phyloP scores from a whole-genome alignment of 2,888 invertebrate genomes.

The Campoplex capitator region DNA sequence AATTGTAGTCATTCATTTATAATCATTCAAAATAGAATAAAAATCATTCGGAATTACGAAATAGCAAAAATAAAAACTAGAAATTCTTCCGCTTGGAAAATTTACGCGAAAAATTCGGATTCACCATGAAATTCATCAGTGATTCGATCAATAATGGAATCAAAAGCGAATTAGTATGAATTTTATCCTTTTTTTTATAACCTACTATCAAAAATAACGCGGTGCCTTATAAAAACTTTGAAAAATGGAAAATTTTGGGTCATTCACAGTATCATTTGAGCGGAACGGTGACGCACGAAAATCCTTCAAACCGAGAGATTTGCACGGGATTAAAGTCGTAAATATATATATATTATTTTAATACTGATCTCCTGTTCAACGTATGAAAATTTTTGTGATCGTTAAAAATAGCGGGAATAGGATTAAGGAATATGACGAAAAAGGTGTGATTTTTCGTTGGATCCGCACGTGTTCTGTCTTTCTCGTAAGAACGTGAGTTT shows the following conservation, averaged over 20 bases:
- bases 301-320: neutral
- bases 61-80: too few relatives aligned
- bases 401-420: conserved; percentile 2
- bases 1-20: too few relatives aligned
- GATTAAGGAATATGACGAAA: conserved; percentile 40
- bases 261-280: neutral
- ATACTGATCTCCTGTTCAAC: conserved; percentile 20
- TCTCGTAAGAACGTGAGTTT: neutral
- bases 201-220: too few relatives aligned
- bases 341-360: neutral
- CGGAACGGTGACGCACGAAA: neutral
- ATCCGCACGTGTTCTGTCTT: conserved; percentile 12
- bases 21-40: too few relatives aligned
- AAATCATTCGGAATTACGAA: too few relatives aligned
- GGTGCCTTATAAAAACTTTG: neutral
- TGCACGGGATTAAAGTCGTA: neutral
- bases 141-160: too few relatives aligned
- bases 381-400: conserved; percentile 1
- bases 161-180: too few relatives aligned
- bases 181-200: too few relatives aligned
- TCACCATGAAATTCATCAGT: too few relatives aligned
- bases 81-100: too few relatives aligned
- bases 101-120: too few relatives aligned
- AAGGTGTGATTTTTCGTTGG: conserved; percentile 47
- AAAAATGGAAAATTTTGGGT: neutral